Conservation (phyloP, 2,797 vertebrate species). For the Lithobates pipiens region DNA sequence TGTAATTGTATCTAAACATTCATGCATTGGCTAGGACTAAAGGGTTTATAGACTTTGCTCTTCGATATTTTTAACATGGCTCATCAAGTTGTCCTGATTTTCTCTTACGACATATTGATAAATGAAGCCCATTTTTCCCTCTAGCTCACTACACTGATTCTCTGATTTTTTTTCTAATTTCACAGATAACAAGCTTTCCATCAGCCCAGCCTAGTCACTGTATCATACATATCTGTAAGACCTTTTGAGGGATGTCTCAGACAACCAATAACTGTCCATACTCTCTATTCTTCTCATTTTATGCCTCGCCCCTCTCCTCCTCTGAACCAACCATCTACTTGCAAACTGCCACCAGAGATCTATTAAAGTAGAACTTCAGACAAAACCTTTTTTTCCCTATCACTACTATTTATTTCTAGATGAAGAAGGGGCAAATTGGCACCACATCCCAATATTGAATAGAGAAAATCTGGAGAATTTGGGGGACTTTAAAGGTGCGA, state of each 20-base stretch:
- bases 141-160: too few species aligned
- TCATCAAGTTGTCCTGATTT: neutral
- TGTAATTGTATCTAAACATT: neutral
- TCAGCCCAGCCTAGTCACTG: too few species aligned
- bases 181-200: too few species aligned
- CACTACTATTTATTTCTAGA: too few species aligned
- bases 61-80: neutral
- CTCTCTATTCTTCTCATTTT: constrained; percentile 3
- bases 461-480: too few species aligned
- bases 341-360: constrained; percentile 1
- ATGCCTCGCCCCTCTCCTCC: neutral
- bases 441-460: too few species aligned
- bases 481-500: too few species aligned
- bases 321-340: constrained; percentile 21
- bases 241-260: neutral
- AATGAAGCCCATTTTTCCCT: too few species aligned
- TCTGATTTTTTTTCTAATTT: too few species aligned
- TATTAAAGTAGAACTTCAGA: neutral
- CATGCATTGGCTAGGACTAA: neutral
- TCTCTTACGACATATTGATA: too few species aligned
- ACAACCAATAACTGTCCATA: neutral
- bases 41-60: neutral
- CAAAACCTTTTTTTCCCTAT: neutral
- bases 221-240: neutral
- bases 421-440: too few species aligned